These are phyloP conservation scores for Stenchaetothrips biformis DNA, from an alignment of 2,888 invertebrate species.

Conservation along the genomic window DNA sequence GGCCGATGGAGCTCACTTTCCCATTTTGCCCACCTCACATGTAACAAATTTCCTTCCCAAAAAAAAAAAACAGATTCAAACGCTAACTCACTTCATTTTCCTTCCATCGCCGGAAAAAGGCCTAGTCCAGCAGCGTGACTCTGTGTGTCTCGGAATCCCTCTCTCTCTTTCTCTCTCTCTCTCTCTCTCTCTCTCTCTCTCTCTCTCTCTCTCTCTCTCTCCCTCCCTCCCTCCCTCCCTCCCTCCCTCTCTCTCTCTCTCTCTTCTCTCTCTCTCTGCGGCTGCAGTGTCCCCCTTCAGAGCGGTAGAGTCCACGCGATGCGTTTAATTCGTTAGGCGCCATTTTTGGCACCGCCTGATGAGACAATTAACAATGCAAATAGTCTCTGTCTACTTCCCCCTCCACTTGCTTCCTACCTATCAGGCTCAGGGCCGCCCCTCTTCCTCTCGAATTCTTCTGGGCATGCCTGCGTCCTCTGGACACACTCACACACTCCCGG, in stretches of 20 bases:
- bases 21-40: too few relatives aligned
- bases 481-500: too few relatives aligned
- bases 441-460: neutral
- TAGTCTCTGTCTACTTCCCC: neutral
- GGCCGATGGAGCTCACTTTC: too few relatives aligned
- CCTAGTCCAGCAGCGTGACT: too few relatives aligned
- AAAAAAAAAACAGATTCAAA: too few relatives aligned
- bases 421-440: neutral
- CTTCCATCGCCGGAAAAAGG: too few relatives aligned
- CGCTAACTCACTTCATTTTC: too few relatives aligned
- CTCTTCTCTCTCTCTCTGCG: neutral
- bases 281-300: neutral
- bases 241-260: neutral
- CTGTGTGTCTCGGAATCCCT: too few relatives aligned
- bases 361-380: constrained; percentile 23
- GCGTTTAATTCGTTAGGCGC: constrained; percentile 11
- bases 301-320: neutral
- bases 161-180: too few relatives aligned
- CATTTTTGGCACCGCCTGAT: constrained; percentile 20
- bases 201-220: neutral
- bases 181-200: too few relatives aligned
- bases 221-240: neutral
- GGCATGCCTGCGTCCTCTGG: too few relatives aligned
- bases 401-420: neutral
- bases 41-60: too few relatives aligned